Evolutionary conservation across 1,140 invertebrate species (phyloP), one percentile per base, ranked within the genome.

Genomic region (Dendrolimus kikuchii): DNA sequence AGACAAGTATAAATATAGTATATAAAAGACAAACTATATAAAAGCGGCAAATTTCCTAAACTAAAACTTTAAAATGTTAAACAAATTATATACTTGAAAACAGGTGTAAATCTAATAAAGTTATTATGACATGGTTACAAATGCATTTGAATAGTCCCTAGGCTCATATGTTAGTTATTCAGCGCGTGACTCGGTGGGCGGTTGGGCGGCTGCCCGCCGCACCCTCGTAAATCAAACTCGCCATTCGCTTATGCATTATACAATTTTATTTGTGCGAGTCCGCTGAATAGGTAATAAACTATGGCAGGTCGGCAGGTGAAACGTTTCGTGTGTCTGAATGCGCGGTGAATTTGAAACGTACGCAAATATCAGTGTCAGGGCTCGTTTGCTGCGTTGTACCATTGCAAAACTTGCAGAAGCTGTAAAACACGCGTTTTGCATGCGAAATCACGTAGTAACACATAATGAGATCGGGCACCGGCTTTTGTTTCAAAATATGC

Each of bases 251-350:
- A 86, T 86, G 72, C 80, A 86, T 84, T 86, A 86, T 84, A 86
- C 82, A 86, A 82, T 86, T 86, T 86, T 86, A 86, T 86, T 86
- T 86, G 83, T 81, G 74, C 78, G 78, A 80, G 75, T 74, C 70
- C 74, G 78, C 69, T 86, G 83, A 86, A 86, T 86, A 82, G 82
- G 77, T 82, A 80, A 86, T 86, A 86, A 84, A 81, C 78, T 77
- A 74, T 79, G 72, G 72, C 78, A 81, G 77, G 74, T 82, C 78
- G 72, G 72, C 78, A 81, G 77, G 74, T 82, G 77, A 80, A 86
- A 79, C 65, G 73, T 68, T 74, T 62, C 68, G 66, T 66, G 66
- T 58, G 60, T 69, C 67, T 62, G 68, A 67, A 76, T 71, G 76
- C 67, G 68, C 60, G 45, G 58, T 54, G 77, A 81, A 79, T 83